Evolutionary conservation across 2,113 vertebrate genomes (phyloP).

Genomic region (Procapra przewalskii): DNA sequence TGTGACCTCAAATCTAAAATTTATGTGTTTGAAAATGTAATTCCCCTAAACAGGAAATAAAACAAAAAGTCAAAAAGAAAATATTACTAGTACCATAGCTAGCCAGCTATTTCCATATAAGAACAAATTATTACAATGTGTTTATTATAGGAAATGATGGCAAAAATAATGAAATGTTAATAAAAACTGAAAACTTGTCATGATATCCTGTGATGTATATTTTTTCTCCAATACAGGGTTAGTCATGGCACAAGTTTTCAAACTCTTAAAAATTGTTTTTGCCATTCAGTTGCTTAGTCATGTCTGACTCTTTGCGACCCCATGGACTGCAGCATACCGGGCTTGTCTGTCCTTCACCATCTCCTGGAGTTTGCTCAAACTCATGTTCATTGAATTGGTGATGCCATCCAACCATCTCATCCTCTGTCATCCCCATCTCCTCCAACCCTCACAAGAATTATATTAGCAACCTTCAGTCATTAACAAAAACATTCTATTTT

Average conservation of each 20-base stretch:
- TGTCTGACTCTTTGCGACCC: background rate
- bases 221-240: conserved; percentile 50
- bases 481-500: background rate
- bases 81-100: background rate
- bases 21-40: background rate
- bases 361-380: background rate
- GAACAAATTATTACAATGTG: background rate
- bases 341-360: background rate
- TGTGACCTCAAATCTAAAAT: background rate
- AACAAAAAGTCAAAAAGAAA: background rate
- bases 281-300: background rate
- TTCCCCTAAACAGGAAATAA: background rate
- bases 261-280: background rate
- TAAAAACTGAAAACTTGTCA: conserved; percentile 47
- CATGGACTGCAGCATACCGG: background rate
- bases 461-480: background rate
- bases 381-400: background rate
- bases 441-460: background rate
- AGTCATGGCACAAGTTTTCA: conserved; percentile 10
- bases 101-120: conserved; percentile 31
- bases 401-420: background rate
- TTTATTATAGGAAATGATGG: background rate
- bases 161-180: conserved; percentile 44
- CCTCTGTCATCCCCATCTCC: background rate
- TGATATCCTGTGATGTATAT: conserved; percentile 47